Percentiles rank a stretch among this genome's conserved stretches.
Evolutionary conservation across 2,888 invertebrate species (phyloP).

Genomic region (Cyclophora albipunctata): DNA sequence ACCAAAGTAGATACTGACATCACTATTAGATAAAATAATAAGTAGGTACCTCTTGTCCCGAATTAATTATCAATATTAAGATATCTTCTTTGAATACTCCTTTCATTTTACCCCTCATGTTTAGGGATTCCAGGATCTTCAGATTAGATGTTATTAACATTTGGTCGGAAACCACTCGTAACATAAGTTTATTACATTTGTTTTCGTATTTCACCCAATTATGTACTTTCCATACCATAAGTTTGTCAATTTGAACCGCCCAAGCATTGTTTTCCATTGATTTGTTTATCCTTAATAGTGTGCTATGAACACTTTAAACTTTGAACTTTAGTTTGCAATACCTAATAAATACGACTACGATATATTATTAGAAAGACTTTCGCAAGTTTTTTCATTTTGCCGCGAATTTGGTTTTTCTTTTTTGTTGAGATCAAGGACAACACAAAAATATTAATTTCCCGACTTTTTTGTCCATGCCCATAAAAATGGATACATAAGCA

Average conservation of each 20-base stretch:
- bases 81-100: slow-evolving; percentile 53
- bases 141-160: slow-evolving; percentile 37
- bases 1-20: no score
- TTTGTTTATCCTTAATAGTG: no score
- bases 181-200: slow-evolving; percentile 19
- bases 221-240: slow-evolving; percentile 45
- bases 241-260: slow-evolving; percentile 40
- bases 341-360: no score
- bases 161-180: slow-evolving; percentile 47
- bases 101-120: slow-evolving; percentile 47
- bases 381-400: no score
- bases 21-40: slow-evolving; percentile 7
- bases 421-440: no score
- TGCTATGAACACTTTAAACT: no score
- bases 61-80: slow-evolving; percentile 41
- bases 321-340: no score
- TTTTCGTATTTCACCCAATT: slow-evolving; percentile 42
- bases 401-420: no score
- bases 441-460: no score
- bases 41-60: slow-evolving; percentile 38
- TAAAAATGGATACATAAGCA: no score
- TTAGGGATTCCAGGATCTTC: slow-evolving; percentile 51
- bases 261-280: slow-evolving; percentile 17
- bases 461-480: no score
- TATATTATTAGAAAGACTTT: no score